phyloP scores from a whole-genome alignment of 2,113 vertebrate genomes.

The Trachemys scripta region DNA sequence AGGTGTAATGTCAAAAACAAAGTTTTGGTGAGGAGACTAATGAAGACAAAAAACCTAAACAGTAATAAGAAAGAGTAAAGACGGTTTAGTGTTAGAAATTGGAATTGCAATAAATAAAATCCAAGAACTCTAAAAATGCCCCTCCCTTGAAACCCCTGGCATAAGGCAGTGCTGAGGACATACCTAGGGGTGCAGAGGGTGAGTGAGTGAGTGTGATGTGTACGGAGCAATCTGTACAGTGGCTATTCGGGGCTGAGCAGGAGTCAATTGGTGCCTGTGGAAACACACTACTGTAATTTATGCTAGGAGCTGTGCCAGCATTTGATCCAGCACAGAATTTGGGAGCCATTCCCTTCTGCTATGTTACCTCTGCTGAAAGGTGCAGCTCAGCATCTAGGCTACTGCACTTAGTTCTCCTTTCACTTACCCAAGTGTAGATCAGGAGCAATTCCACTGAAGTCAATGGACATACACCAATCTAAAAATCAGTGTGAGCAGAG shows the following conservation, averaged over 20 bases:
- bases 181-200: neutral
- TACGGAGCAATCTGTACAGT: neutral
- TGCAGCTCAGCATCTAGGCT: neutral
- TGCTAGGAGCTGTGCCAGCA: neutral
- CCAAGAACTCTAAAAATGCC: constrained; percentile 23
- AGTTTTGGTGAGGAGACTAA: constrained; percentile 26
- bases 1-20: constrained; percentile 24
- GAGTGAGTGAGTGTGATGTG: neutral
- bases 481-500: neutral
- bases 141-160: neutral
- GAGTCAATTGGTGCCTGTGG: neutral
- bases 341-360: neutral
- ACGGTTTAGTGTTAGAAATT: constrained; percentile 46
- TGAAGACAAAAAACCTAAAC: constrained; percentile 60
- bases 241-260: neutral
- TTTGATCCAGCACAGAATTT: neutral
- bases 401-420: neutral
- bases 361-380: neutral
- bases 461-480: neutral
- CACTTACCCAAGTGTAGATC: rapidly evolving
- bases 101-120: constrained; percentile 51
- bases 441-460: rapidly evolving
- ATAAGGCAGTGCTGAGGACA: neutral
- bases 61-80: constrained; percentile 58
- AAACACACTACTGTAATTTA: neutral